These are phyloP conservation scores for Exocentrus adspersus DNA, from an alignment of 2,888 invertebrate species.

Conservation along the genomic window DNA sequence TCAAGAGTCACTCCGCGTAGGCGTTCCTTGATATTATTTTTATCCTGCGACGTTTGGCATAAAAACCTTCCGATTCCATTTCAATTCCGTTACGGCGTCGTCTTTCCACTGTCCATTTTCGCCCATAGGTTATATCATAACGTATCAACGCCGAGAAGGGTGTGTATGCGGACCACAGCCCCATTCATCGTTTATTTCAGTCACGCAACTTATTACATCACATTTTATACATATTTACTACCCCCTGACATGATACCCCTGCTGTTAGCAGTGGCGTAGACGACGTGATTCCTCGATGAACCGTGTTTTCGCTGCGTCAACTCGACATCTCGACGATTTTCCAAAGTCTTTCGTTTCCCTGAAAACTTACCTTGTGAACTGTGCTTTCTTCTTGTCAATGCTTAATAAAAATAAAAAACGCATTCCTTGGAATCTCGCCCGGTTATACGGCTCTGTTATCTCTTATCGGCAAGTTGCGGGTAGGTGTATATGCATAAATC, in stretches of 20 bases:
- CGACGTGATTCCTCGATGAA: background rate
- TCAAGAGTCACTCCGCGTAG: too few species aligned
- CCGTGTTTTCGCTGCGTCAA: too few species aligned
- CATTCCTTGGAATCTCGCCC: background rate
- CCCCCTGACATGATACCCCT: background rate
- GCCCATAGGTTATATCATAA: background rate
- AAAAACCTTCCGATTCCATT: background rate
- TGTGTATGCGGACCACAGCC: conserved; percentile 2
- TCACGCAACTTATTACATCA: conserved; percentile 15
- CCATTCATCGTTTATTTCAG: conserved; percentile 8
- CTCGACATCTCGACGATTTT: too few species aligned
- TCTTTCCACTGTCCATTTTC: background rate
- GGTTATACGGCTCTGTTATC: background rate
- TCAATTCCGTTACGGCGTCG: background rate
- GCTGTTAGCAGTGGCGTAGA: background rate
- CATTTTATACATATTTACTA: conserved; percentile 20
- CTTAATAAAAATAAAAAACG: conserved; percentile 6
- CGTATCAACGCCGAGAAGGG: conserved; percentile 8
- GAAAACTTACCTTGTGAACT: too few species aligned
- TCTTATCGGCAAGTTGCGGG: background rate
- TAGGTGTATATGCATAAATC: background rate
- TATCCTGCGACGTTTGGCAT: too few species aligned
- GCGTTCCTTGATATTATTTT: too few species aligned
- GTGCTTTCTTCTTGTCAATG: background rate
- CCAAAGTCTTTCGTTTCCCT: too few species aligned